phyloP scores from a whole-genome alignment of 2,797 vertebrate genomes.

The Taenioides sp. region DNA sequence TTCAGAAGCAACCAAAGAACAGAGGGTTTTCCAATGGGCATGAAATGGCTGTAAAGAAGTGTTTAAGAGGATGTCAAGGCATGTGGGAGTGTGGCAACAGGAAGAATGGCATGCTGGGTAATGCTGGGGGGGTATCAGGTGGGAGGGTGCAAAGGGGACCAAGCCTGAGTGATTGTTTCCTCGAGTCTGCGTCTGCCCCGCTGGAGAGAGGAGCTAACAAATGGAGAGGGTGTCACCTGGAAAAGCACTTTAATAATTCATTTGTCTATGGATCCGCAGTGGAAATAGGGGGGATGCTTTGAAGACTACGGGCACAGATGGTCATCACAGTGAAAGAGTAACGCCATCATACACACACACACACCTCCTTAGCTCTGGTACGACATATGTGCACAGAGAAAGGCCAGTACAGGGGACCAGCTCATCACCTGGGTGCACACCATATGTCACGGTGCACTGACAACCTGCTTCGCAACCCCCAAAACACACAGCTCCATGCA shows the following conservation, averaged over 20 bases:
- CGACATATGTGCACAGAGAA: constrained; percentile 37
- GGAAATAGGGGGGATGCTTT: constrained; percentile 64
- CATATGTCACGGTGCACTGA: constrained; percentile 75
- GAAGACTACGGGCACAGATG: constrained; percentile 79
- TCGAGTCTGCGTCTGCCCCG: constrained; percentile 42
- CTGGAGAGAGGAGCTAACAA: constrained; percentile 66
- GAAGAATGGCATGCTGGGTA: constrained; percentile 3
- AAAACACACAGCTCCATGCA: constrained; percentile 40
- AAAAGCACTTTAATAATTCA: constrained; percentile 76
- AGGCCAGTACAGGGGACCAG: constrained; percentile 47
- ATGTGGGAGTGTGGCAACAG: constrained; percentile 14
- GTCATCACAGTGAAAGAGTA: constrained; percentile 72
- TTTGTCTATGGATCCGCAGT: constrained; percentile 61
- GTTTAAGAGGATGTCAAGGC: constrained; percentile 25
- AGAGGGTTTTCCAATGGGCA: constrained; percentile 29
- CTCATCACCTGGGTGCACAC: constrained; percentile 76
- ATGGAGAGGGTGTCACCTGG: constrained; percentile 69
- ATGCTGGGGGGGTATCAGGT: constrained; percentile 41
- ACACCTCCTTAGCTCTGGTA: constrained; percentile 15
- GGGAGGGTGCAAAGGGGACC: constrained; percentile 19
- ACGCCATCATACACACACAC: constrained; percentile 8
- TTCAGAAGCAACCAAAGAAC: constrained; percentile 47
- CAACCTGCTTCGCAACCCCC: constrained; percentile 67
- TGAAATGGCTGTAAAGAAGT: constrained; percentile 31
- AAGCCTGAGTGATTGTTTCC: constrained; percentile 55